Evolutionary conservation across 2,888 invertebrate species (phyloP), one percentile per base, ranked within the genome.

Genomic region (Blera fallax): DNA sequence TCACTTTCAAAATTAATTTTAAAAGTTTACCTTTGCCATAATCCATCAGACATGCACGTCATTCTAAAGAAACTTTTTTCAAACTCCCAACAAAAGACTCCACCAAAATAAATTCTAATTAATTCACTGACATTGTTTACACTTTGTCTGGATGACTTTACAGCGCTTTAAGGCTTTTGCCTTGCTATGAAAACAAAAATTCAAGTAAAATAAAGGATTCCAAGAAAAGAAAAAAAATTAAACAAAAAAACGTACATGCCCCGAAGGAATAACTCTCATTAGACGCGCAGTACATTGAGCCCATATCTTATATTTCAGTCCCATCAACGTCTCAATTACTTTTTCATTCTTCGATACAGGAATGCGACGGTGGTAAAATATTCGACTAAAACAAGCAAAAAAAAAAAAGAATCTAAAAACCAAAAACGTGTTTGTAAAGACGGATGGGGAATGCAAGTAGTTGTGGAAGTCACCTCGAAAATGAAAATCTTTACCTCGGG

Each of bases 301-400:
- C 11, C 27, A 40, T 10, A 43, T 69, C 60, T 77, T 80, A 67
- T 52, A 58, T 76, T 69, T 81, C 80, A 69, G 52, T 54, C 21
- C 29, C 64, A 32, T 77, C 64, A 72, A 72, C 48, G 50, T 83
- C 82, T 77, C 78, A 72, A 72, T 81, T 83, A 77, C 72, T 48
- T 21, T n/a, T 14, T 74, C 32, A 34, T 45, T 18, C 52, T 48
- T 60, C 60, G 37, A 29, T 50, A 37, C 37, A 21, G 24, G n/a
- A 0, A 40, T 32, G 56, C 16, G 27, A n/a, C 40, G 56, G 69
- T 11, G 2, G n/a, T 34, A 21, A 65, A 21, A 65, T 14, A 40
- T 16, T 60, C 43, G 40, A 27, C 11, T 32, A n/a, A 6, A 67
- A 37, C 24, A 37, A 24, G 24, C 24, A 21, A 43, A 11, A 21